Evolutionary conservation across 92 coral and sea anemone species (phyloP), one percentile per base, ranked within the genome.

Genomic region (Montipora capitata): DNA sequence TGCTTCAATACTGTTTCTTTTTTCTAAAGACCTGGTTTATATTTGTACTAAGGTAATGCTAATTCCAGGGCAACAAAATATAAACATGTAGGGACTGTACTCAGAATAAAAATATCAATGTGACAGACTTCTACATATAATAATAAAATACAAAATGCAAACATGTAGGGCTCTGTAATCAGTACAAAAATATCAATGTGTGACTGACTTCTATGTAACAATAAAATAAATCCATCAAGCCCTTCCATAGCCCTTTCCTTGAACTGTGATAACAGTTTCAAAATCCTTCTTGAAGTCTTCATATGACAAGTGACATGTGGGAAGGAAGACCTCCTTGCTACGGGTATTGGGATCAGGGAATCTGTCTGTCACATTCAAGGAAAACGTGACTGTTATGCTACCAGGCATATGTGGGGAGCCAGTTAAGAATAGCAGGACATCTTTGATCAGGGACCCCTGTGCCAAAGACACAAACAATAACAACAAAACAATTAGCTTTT

Each of bases 291-390:
- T 10, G 48, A 85, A 77, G 45, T 86, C 57, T 18, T 78, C 86
- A 78, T 86, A 86, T 61, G 89, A 13, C 18, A 12, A 11, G 41
- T 65, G 67, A 18, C 83, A 81, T 13, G 61, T 67, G 39, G 86
- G 88, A 8, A 84, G 48, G 10, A 16, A 18, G 52, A 84, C 41
- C 61, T 27, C 38, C 35, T 18, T 84, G 17, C 15, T 14, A 48
- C 88, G 74, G 18, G 88, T 84, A 40, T 74, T 58, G 8, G 88
- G 83, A 63, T 84, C 88, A 7, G 88, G 88, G 40, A 84, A 63
- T 40, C 7, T 38, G 40, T 38, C 40, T 17, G 15, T 18, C 43
- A 75, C 44, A 49, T 62, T 62, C 27, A 14, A 10, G 17, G 39
- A 74, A 74, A 84, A 84, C 48, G 57, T 54, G 13, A 84, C 72